phyloP scores from a whole-genome alignment of 2,113 vertebrate genomes.

The Nothoprocta perdicaria region DNA sequence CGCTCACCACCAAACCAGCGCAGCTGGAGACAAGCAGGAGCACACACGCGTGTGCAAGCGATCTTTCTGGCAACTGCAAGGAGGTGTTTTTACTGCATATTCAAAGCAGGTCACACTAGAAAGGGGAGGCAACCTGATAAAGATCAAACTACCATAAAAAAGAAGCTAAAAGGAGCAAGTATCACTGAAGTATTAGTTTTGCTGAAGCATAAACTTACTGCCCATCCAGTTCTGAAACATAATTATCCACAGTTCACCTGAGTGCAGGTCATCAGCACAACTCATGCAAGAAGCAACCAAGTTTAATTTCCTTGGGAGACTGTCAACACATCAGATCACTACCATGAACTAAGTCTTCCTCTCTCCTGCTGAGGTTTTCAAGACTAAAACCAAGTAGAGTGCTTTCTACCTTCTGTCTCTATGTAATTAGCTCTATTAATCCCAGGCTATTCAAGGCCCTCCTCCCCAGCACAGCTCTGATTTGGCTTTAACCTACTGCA shows the following conservation, averaged over 20 bases:
- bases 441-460: slow-evolving; percentile 26
- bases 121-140: background rate
- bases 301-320: background rate
- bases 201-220: background rate
- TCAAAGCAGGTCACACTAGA: background rate
- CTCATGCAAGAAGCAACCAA: background rate
- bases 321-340: background rate
- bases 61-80: background rate
- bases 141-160: background rate
- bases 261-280: slow-evolving; percentile 2
- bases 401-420: slow-evolving; percentile 36
- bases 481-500: slow-evolving; percentile 56
- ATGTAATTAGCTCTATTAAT: slow-evolving; percentile 68
- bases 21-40: background rate
- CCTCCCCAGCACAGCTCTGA: slow-evolving; percentile 18
- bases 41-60: background rate
- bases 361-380: background rate
- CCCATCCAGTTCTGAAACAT: background rate
- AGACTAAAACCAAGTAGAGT: slow-evolving; percentile 16
- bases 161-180: background rate
- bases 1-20: background rate
- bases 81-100: background rate
- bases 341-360: background rate
- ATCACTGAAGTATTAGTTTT: background rate
- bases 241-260: slow-evolving; percentile 43